Evolutionary conservation across 2,888 invertebrate genomes (phyloP).

Genomic region (Anticlea derivata): DNA sequence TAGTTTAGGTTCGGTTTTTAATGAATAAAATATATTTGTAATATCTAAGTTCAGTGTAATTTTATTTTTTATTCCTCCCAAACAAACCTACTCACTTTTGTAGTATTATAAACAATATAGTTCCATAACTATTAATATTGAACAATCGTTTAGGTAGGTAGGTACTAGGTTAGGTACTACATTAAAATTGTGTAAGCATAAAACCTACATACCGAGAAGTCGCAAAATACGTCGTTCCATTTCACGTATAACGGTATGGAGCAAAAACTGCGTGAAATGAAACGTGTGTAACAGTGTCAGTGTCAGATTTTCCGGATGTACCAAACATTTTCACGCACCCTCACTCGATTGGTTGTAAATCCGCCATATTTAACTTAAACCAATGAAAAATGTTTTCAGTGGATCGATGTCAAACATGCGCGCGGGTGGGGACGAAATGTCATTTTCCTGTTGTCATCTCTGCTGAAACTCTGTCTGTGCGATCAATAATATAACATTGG

Average conservation of each 20-base stretch:
- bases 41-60: constrained; percentile 63
- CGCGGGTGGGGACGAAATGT: constrained; percentile 39
- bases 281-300: constrained; percentile 24
- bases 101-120: too few relatives aligned
- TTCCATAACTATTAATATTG: too few relatives aligned
- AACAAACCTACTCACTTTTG: too few relatives aligned
- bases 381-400: constrained; percentile 45
- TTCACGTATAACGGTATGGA: background rate
- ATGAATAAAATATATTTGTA: constrained; percentile 81
- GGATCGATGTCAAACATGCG: constrained; percentile 49
- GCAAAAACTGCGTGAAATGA: constrained; percentile 15
- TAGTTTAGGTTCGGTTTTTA: constrained; percentile 75
- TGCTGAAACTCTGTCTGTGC: constrained; percentile 53
- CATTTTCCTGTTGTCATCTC: constrained; percentile 58
- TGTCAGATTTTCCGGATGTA: constrained; percentile 37
- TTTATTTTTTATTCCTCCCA: constrained; percentile 28
- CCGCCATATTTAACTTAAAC: constrained; percentile 23
- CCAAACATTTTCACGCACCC: constrained; percentile 29
- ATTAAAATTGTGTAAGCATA: too few relatives aligned
- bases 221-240: constrained; percentile 11
- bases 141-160: too few relatives aligned
- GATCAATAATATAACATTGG: constrained; percentile 76
- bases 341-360: constrained; percentile 44
- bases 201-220: too few relatives aligned
- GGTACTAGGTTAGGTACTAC: too few relatives aligned